phyloP scores from a whole-genome alignment of 2,888 invertebrate genomes.

The Chesias legatella region DNA sequence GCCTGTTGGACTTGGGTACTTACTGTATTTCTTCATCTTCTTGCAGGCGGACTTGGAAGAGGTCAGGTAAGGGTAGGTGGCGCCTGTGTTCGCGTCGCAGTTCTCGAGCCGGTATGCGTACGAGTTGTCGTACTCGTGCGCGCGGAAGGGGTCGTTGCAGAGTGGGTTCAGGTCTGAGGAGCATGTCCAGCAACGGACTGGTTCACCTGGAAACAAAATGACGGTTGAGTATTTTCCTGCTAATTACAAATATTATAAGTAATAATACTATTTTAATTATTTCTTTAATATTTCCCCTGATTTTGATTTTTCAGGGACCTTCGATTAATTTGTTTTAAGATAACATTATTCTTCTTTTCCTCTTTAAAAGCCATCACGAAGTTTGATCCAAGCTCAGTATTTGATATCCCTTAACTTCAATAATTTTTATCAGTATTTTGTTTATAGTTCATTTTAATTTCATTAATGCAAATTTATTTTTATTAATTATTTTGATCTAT shows the following conservation, averaged over 20 bases:
- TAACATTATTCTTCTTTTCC: neutral
- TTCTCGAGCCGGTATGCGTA: slow-evolving; percentile 70
- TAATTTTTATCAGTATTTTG: too few relatives aligned
- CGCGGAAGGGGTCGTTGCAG: slow-evolving; percentile 87
- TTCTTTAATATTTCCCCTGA: too few relatives aligned
- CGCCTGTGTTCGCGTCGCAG: slow-evolving; percentile 71
- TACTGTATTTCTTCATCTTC: slow-evolving; percentile 87
- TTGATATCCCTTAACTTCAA: too few relatives aligned
- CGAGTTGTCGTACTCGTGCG: slow-evolving; percentile 68
- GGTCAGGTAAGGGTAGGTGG: slow-evolving; percentile 67
- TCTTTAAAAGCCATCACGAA: too few relatives aligned
- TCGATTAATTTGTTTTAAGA: neutral
- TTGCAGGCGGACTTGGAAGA: slow-evolving; percentile 84
- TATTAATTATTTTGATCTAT: too few relatives aligned
- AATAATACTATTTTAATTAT: too few relatives aligned
- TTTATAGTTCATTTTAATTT: too few relatives aligned
- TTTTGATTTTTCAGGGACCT: too few relatives aligned
- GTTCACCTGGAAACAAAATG: slow-evolving; percentile 76
- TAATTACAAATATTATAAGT: neutral
- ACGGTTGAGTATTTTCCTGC: slow-evolving; percentile 1
- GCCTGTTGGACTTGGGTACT: too few relatives aligned
- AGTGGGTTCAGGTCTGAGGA: slow-evolving; percentile 85
- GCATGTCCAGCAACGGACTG: slow-evolving; percentile 88
- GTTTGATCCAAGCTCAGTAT: too few relatives aligned
- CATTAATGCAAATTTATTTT: too few relatives aligned